These are phyloP conservation scores for Sphinx pinastri DNA, from an alignment of 2,888 invertebrate genomes.

Conservation along the genomic window DNA sequence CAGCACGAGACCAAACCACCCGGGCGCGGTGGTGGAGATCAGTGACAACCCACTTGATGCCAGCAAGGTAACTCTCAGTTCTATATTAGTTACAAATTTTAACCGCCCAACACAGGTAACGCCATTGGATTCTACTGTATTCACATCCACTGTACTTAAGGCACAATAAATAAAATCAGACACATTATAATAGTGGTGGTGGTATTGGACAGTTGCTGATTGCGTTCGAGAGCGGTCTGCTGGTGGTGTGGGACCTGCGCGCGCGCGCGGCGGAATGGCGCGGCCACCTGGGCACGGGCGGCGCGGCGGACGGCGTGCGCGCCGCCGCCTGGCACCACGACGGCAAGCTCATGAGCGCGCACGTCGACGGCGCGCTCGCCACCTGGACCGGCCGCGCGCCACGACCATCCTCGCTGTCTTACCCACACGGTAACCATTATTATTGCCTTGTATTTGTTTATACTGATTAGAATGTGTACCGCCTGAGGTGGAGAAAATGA, in stretches of 20 bases:
- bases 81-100: too few relatives aligned
- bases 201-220: conserved; percentile 90
- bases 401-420: conserved; percentile 91
- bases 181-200: too few relatives aligned
- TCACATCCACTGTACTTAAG: too few relatives aligned
- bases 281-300: conserved; percentile 91
- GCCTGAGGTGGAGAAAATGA: too few relatives aligned
- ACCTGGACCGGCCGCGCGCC: conserved; percentile 94
- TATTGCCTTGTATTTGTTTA: too few relatives aligned
- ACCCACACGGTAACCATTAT: conserved; percentile 92
- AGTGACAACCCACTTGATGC: conserved; percentile 98
- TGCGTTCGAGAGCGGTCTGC: conserved; percentile 96
- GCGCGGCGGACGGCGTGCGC: conserved; percentile 89
- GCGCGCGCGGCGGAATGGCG: conserved; percentile 93
- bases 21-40: conserved; percentile 97
- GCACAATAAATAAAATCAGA: too few relatives aligned
- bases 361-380: conserved; percentile 97
- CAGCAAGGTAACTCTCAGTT: conserved; percentile 90
- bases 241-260: conserved; percentile 98
- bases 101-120: too few relatives aligned
- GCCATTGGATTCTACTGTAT: too few relatives aligned
- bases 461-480: too few relatives aligned
- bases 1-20: conserved; percentile 97
- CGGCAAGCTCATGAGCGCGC: conserved; percentile 98
- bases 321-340: conserved; percentile 99